Evolutionary conservation across 2,113 vertebrate genomes (phyloP), one percentile per base, ranked within the genome.

Genomic region (Hemicordylus capensis): DNA sequence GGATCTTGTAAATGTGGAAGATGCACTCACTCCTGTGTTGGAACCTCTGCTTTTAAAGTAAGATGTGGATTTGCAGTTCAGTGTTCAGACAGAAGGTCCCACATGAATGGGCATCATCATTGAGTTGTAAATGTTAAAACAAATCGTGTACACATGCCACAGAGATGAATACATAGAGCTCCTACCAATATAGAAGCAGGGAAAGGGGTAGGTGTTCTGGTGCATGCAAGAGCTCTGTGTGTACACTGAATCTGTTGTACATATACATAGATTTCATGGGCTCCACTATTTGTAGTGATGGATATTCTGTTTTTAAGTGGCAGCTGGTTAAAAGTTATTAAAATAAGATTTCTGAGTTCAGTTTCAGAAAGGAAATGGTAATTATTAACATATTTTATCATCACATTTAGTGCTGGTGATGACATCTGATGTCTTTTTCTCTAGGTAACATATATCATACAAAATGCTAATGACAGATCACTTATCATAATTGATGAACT

Each of bases 401-500:
- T 0, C 64, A 78, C 78, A 79, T n/a, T 2, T n/a, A 67, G 82
- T 85, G 86, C 15, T 69, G 78, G 9, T 42, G 73, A 75, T 90
- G 91, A 90, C 80, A 85, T 84, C 76, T 78, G 48, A 90, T 92
- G 59, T 87, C 86, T 86, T 89, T 92, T 90, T 92, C 89, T 89
- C 94, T 94, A 99, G 98, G 94, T 99, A 93, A 97, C 98, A 1
- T 99, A 99, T 86, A 99, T 99, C 88, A 96, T 98, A 85, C 98
- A 98, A 95, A 99, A 98, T 56, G 97, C 96, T 88, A 99, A 98
- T 94, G 95, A 98, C 89, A 97, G 93, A 81, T 99, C 99, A 37
- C 97, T 99, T 67, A 97, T 99, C 94, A 97, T 99, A 94, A 98
- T 99, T 83, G 99, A 99, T 56, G 98, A 99, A 94, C 95, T 99